Evolutionary conservation across 2,888 invertebrate genomes (phyloP), one percentile per base, ranked within the genome.

Genomic region (Lampropteryx suffumata): DNA sequence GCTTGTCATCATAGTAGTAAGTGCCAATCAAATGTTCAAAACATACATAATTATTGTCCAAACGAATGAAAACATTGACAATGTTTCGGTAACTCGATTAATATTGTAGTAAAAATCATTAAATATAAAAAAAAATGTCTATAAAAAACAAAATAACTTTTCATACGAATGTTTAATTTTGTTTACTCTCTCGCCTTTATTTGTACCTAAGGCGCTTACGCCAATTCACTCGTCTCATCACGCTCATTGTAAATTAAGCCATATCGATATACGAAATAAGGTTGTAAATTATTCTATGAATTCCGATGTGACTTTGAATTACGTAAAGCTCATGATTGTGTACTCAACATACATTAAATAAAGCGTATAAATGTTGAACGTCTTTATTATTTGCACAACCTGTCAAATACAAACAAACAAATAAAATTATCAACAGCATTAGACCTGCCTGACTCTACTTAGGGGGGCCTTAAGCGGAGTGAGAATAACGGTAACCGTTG

Each of bases 201-300:
- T 17, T 5, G 17, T 45, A 39, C n/a, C 29, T 24, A 34, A 28
- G 13, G 14, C 27, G 13, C 33, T 28, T 30, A 24, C 10, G 1
- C 41, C 45, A 59, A 28, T 50, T 61, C 58, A 56, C 50, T 64
- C 69, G 61, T 66, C 61, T 67, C 9, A 29, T 68, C 7, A 21
- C 17, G 17, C 4, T 76, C 84, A 84, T 82, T 86, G 86, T 86
- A 86, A 76, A 79, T 73, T 80, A 79, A 71, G 64, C 67, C 75
- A 76, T 75, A 70, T 72, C 64, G 40, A 49, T 76, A 81, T 76
- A 55, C n/a, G 41, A 50, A 63, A 67, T 88, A 87, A 89, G 88
- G 84, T 87, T 89, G 88, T 89, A 89, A 82, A 87, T 84, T 82
- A 72, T 79, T 84, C 74, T 71, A 76, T 82, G 79, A 83, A 82